phyloP scores from a whole-genome alignment of 2,113 vertebrate species.

The Leptodactylus fuscus region DNA sequence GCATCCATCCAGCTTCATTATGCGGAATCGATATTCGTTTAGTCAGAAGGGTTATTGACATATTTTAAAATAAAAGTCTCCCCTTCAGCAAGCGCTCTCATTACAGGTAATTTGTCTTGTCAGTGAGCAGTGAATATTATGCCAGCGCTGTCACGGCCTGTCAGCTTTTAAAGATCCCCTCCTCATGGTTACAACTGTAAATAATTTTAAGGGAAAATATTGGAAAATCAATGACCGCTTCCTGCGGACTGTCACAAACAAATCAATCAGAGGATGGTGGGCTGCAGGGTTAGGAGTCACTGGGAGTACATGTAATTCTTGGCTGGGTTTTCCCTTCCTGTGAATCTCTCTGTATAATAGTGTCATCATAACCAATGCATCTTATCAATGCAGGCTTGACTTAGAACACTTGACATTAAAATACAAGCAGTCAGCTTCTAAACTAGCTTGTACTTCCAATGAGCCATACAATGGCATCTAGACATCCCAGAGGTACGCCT shows the following conservation, averaged over 20 bases:
- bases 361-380: slow-evolving; percentile 82
- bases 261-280: slow-evolving; percentile 95
- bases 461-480: background rate
- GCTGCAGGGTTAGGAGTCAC: slow-evolving; percentile 81
- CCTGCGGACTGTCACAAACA: slow-evolving; percentile 95
- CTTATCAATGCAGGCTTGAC: background rate
- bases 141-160: slow-evolving; percentile 83
- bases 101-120: slow-evolving; percentile 97
- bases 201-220: slow-evolving; percentile 98
- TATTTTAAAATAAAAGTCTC: slow-evolving; percentile 96
- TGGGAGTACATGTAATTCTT: slow-evolving; percentile 86
- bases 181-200: slow-evolving; percentile 93
- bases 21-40: slow-evolving; percentile 98
- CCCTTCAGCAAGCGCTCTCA: slow-evolving; percentile 91
- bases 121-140: slow-evolving; percentile 89
- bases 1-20: slow-evolving; percentile 96
- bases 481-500: background rate
- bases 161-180: slow-evolving; percentile 85
- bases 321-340: slow-evolving; percentile 92
- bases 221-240: slow-evolving; percentile 99
- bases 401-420: slow-evolving; percentile 70
- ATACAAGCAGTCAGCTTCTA: slow-evolving; percentile 79
- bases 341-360: slow-evolving; percentile 95
- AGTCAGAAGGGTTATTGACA: slow-evolving; percentile 96
- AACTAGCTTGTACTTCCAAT: background rate